Base-by-base conservation (phyloP, 2,888 invertebrate species). In the Platycheirus rosarum region DNA sequence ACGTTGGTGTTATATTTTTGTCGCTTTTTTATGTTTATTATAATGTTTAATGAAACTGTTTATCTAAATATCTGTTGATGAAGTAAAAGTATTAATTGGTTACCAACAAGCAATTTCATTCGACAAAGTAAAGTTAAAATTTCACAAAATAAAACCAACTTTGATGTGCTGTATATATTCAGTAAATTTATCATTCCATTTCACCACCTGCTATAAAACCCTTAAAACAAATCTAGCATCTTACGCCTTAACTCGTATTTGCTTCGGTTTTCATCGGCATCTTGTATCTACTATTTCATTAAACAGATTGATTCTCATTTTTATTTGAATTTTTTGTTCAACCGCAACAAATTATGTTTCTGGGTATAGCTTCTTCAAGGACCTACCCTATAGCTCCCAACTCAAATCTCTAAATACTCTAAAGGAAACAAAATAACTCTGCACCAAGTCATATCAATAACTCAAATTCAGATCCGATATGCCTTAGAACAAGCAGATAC, bases 401-500 rank as follows among this genome's bases (percentile, higher is more conserved):
- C 32, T 63, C 37, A 68, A 66, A 65, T 66, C 60, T 44, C 63
- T 40, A 63, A 65, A 76, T 37, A 57, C 63, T 11, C 46, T 46
- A 26, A 53, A 53, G 23, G 29, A 55, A 23, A 55, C 40, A 42
- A 66, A 51, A 48, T 60, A 20, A 55, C 60, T 62, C 73, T 57
- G 53, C 78, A 62, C 46, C 48, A 55, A 74, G 79, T 66, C 80
- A 70, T 82, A 77, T 82, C 82, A 73, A 82, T 82, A 82, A 82
- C 82, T 82, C 82, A 82, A 77, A 82, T 73, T 71, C 42, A 49
- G 57, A 82, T 82, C 77, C 82, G 82, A 82, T 82, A 82, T 82
- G 77, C 60, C 37, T 68, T 53, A 62, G 49, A 62, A 37, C 46
- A 51, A 66, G 60, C 51, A 55, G 68, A 42, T 63, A 65, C 57